These are phyloP conservation scores for Shinisaurus crocodilurus DNA, from an alignment of 2,113 vertebrate species.

Conservation along the genomic window DNA sequence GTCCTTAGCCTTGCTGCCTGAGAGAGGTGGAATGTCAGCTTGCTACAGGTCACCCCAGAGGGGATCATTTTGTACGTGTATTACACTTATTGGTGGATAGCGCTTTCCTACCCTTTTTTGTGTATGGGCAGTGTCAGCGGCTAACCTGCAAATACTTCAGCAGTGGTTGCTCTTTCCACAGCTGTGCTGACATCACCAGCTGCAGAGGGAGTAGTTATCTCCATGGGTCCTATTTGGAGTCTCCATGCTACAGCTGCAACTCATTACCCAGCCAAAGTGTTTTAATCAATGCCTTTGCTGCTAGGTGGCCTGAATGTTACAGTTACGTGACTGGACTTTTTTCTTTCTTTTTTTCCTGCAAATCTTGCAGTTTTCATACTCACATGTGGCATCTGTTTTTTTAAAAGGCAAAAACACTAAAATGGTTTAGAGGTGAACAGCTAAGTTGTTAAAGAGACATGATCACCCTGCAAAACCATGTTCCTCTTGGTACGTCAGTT, in stretches of 20 bases:
- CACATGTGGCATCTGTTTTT: constrained; percentile 10
- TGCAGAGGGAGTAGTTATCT: constrained; percentile 15
- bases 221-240: not conserved
- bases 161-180: not conserved
- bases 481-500: not conserved
- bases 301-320: constrained; percentile 18
- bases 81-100: not conserved
- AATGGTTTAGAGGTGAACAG: not conserved
- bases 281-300: constrained; percentile 19
- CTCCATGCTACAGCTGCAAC: constrained; percentile 19
- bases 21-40: not conserved
- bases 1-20: not conserved
- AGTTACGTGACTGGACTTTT: constrained; percentile 7
- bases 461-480: not conserved
- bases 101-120: not conserved
- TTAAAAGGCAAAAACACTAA: not conserved
- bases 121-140: not conserved
- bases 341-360: not conserved
- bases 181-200: constrained; percentile 16
- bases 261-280: constrained; percentile 13
- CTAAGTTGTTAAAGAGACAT: constrained; percentile 13
- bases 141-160: not conserved
- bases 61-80: not conserved
- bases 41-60: not conserved
- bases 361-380: constrained; percentile 20